phyloP scores from a whole-genome alignment of 2,113 vertebrate genomes.

The rabbit (Oryctolagus cuniculus) region DNA sequence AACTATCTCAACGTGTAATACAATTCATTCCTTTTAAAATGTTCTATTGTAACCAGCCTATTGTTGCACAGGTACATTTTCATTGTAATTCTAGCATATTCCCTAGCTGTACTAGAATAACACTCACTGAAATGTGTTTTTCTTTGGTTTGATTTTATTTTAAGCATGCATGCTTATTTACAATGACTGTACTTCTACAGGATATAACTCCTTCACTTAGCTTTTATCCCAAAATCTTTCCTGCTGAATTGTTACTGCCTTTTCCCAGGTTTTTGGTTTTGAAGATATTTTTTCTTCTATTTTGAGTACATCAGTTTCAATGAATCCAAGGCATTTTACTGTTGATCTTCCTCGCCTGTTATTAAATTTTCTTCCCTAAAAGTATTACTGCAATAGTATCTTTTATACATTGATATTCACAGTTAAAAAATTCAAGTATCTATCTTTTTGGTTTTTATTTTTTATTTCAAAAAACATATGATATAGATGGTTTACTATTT shows the following conservation, averaged over 20 bases:
- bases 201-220: conserved; percentile 40
- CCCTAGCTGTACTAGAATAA: background rate
- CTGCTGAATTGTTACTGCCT: conserved; percentile 14
- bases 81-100: background rate
- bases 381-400: background rate
- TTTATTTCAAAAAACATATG: conserved; percentile 52
- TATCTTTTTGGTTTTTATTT: background rate
- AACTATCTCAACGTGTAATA: conserved; percentile 38
- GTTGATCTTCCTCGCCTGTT: background rate
- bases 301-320: background rate
- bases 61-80: background rate
- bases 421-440: background rate
- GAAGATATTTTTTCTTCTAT: background rate
- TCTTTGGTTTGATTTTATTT: conserved; percentile 51
- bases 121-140: background rate
- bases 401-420: conserved; percentile 33
- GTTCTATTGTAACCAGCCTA: background rate
- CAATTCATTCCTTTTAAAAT: conserved; percentile 19
- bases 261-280: conserved; percentile 15
- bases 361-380: background rate
- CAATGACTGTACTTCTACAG: background rate
- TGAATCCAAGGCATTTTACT: conserved; percentile 25
- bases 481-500: background rate
- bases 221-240: background rate
- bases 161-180: conserved; percentile 14